Conservation (phyloP, 2,113 vertebrate genomes). For the Sander lucioperca region DNA sequence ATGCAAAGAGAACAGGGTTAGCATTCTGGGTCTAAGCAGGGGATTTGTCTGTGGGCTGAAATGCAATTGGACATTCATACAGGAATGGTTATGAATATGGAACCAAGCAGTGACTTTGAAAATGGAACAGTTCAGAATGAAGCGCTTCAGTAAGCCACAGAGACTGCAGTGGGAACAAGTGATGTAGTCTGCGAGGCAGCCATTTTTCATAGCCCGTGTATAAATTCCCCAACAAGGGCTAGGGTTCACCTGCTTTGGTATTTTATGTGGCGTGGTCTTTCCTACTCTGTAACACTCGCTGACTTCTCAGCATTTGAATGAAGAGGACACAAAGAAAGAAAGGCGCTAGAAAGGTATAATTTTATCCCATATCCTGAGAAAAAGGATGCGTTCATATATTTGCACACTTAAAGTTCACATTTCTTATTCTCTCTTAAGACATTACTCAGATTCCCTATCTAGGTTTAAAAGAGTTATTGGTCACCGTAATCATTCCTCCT, state of each 20-base stretch:
- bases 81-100: conserved; percentile 70
- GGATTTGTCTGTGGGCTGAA: conserved; percentile 66
- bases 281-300: conserved; percentile 21
- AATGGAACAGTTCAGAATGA: conserved; percentile 66
- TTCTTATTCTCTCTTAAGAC: not conserved
- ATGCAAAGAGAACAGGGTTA: conserved; percentile 45
- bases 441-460: conserved; percentile 3
- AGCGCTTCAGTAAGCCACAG: conserved; percentile 54
- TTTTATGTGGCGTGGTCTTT: conserved; percentile 57
- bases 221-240: conserved; percentile 47
- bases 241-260: conserved; percentile 47
- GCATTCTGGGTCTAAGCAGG: conserved; percentile 57
- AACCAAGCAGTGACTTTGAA: conserved; percentile 64
- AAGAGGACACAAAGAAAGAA: conserved; percentile 25
- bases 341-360: not conserved
- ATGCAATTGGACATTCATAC: conserved; percentile 71
- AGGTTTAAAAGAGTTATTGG: not conserved
- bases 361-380: not conserved
- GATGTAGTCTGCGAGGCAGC: conserved; percentile 49
- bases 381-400: conserved; percentile 11
- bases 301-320: conserved; percentile 49
- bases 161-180: conserved; percentile 53
- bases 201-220: conserved; percentile 61
- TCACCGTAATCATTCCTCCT: not conserved
- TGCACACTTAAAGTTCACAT: not conserved